Evolutionary conservation across 2,888 invertebrate species (phyloP).

Genomic region (Andricus quercusramuli): DNA sequence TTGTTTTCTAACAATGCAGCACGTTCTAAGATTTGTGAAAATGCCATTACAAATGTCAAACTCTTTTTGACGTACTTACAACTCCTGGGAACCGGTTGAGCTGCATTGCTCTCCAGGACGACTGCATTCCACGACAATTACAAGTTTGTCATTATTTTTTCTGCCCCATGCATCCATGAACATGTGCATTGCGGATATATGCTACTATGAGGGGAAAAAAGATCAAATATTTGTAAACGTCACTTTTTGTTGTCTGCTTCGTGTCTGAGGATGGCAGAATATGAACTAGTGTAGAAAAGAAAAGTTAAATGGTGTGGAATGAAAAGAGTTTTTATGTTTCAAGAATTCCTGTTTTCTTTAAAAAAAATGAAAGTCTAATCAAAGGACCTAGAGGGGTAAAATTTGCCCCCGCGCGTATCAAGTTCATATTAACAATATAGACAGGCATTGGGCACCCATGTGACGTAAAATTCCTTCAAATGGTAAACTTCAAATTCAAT

Average conservation of each 20-base stretch:
- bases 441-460: too few relatives aligned
- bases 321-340: neutral
- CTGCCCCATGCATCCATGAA: conserved; percentile 10
- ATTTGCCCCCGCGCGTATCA: too few relatives aligned
- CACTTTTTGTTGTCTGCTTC: conserved; percentile 16
- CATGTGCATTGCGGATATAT: conserved; percentile 19
- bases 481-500: too few relatives aligned
- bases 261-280: neutral
- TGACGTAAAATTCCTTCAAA: too few relatives aligned
- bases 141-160: conserved; percentile 36
- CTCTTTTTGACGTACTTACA: conserved; percentile 43
- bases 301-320: neutral
- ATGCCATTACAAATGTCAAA: conserved; percentile 31
- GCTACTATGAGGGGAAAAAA: neutral
- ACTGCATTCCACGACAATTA: conserved; percentile 52
- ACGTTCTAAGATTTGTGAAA: conserved; percentile 39
- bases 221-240: conserved; percentile 28
- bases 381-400: too few relatives aligned
- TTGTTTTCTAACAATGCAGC: conserved; percentile 24
- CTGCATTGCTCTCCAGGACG: conserved; percentile 50
- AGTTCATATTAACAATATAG: too few relatives aligned
- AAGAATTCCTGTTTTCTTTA: neutral
- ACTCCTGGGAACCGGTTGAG: conserved; percentile 54
- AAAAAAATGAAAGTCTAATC: too few relatives aligned
- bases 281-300: neutral